These are phyloP conservation scores for Palythoa grandis DNA, from an alignment of 92 coral and sea anemone species.

Conservation along the genomic window DNA sequence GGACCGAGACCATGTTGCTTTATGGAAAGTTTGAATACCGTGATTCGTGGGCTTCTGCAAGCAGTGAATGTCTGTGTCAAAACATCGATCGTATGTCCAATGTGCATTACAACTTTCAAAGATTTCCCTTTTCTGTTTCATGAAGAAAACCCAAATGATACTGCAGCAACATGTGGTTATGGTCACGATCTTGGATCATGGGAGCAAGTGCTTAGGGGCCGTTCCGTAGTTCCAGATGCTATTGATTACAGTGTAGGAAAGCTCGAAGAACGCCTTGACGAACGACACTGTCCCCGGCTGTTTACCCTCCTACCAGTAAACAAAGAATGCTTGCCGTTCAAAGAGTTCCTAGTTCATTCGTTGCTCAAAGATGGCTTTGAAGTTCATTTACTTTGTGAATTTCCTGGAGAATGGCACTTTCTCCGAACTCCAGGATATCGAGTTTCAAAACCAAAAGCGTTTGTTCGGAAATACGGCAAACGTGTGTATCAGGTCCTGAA, in stretches of 20 bases:
- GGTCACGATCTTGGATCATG: conserved; percentile 17
- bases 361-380: conserved; percentile 28
- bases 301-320: conserved; percentile 8
- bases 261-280: conserved; percentile 13
- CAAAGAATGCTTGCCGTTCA: conserved; percentile 9
- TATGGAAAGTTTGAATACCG: conserved; percentile 11
- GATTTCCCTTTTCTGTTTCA: conserved; percentile 7
- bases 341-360: conserved; percentile 25
- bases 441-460: conserved; percentile 13
- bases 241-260: background rate
- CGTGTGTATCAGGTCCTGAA: conserved; percentile 6
- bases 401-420: conserved; percentile 25
- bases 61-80: conserved; percentile 7
- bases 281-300: conserved; percentile 9
- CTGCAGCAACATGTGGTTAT: conserved; percentile 3
- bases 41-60: conserved; percentile 13
- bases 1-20: conserved; percentile 27
- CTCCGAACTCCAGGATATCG: conserved; percentile 19
- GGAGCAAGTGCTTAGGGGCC: conserved; percentile 7
- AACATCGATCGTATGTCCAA: conserved; percentile 11
- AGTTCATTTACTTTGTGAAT: conserved; percentile 17
- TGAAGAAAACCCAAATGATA: background rate
- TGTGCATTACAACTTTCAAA: conserved; percentile 4
- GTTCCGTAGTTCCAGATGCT: background rate
- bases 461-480: conserved; percentile 24